Base-by-base conservation (phyloP, 2,113 vertebrate genomes). In the Pseudopodoces humilis region DNA sequence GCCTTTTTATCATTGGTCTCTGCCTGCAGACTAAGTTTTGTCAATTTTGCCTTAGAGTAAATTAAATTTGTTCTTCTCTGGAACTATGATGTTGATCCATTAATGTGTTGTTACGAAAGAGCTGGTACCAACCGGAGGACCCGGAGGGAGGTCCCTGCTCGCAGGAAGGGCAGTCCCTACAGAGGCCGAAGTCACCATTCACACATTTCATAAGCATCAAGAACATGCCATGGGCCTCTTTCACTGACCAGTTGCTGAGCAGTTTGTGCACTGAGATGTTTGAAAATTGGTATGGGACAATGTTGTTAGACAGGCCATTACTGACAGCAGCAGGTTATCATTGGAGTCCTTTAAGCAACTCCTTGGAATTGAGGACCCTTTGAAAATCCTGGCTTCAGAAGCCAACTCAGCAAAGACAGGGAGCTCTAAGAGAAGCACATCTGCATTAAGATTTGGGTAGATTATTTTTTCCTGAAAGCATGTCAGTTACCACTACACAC, bases 381-480 rank as follows among this genome's bases (percentile, higher is more conserved):
- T 59, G 80, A 50, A 88, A 83, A 47, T 24, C 47, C 15, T 35
- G 22, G 15, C 30, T 80, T 89, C 41, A n/a, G 64, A 80, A 68
- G 10, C 2, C 12, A 30, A 28, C 67, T 50, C 0, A 0, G 11
- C 60, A n/a, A 64, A 72, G n/a, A 33, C 24, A 53, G 19, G 6
- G 39, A 92, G 14, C 24, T 74, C 31, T 21, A 43, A 23, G 37
- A 71, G 28, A 69, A 64, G 37, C 31, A 49, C 8, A 44, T 21
- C 28, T 86, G 31, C 31, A 37, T 14, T 17, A 65, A 43, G 11
- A 78, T 16, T 39, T 59, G 15, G 16, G 8, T 68, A n/a, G 22
- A 17, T 41, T 28, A 56, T 44, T 15, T 46, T 62, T 43, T 14
- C 5, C 50, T 55, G 23, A 59, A 59, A 71, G 11, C 15, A 6